Base-by-base conservation (phyloP, 2,888 invertebrate genomes). In the Odiellus spinosus region DNA sequence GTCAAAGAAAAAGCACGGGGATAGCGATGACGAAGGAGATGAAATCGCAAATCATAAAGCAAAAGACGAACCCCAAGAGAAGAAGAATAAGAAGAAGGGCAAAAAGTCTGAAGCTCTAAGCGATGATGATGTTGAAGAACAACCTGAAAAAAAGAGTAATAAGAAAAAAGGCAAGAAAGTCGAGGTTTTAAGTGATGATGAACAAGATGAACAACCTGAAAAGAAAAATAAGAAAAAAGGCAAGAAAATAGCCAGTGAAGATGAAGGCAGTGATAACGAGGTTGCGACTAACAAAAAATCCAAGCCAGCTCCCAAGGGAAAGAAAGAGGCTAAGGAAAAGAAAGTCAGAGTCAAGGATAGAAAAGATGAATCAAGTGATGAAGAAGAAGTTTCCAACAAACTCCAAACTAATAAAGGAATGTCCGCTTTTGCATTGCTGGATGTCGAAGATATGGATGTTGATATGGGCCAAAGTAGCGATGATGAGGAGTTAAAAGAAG, bases 301-400 rank as follows among this genome's bases (percentile, higher is more conserved):
- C 32, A 40, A 50, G n/a, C 39, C 42, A 32, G 42, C 36, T 15
- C 44, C 47, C 4, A 44, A 44, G 35, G 43, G 45, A 14, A 47
- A 49, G 15, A 40, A 46, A 40, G n/a, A n/a, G n/a, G n/a, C n/a
- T n/a, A n/a, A n/a, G n/a, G 40, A 44, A 72, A 73, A 55, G 73
- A 72, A 50, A 72, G 73, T 38, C 10, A 11, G 8, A 12, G 38
- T 55, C 75, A 74, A 51, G 65, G 51, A 41, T 40, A 48, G 26
- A 46, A 46, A 48, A 46, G 40, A 18, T 26, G 45, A 47, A 15
- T 42, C 17, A n/a, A 34, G 34, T n/a, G 20, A 41, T n/a, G 49
- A 50, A 19, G 41, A 40, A 36, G 18, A 26, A 5, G 39, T 6
- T 33, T 19, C 21, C 17, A 11, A 2, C 40, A 39, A 33, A 42